Percentiles rank a stretch among this genome's conserved stretches.
Evolutionary conservation across 2,113 vertebrate genomes (phyloP).

Genomic region (Gorsachius goisagi): DNA sequence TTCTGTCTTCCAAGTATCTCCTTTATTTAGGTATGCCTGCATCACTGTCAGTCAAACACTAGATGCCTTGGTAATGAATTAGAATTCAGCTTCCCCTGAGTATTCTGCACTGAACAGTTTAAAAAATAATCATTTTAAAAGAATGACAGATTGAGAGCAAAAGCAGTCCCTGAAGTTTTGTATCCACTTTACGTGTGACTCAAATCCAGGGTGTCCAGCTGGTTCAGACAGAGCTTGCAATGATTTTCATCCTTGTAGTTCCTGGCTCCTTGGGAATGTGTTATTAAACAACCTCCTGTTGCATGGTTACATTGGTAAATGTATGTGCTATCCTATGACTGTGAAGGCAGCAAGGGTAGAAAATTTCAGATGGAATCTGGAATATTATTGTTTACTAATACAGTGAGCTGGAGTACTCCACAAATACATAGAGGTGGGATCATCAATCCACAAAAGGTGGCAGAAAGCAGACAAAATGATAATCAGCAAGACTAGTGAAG

Average conservation of each 20-base stretch:
- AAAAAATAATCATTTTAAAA: background rate
- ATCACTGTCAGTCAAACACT: background rate
- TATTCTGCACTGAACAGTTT: background rate
- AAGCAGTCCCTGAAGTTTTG: constrained; percentile 38
- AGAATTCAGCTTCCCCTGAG: constrained; percentile 16
- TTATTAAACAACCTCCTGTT: background rate
- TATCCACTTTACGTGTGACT: background rate
- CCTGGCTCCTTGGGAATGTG: background rate
- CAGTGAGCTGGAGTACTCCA: background rate
- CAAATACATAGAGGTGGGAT: background rate
- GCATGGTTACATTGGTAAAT: background rate
- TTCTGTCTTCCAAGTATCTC: background rate
- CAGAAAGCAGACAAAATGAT: background rate
- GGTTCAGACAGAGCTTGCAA: background rate
- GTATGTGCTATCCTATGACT: background rate
- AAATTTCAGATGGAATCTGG: background rate
- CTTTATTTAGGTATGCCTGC: background rate
- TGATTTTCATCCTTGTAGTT: constrained; percentile 11
- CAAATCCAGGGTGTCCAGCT: background rate
- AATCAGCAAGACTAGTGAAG: background rate
- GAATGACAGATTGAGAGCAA: constrained; percentile 40
- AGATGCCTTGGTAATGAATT: constrained; percentile 1
- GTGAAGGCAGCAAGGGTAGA: background rate
- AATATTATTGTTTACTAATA: background rate
- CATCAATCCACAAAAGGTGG: background rate